These are phyloP conservation scores for Zygogramma bicolorata DNA, from an alignment of 2,888 invertebrate genomes.

Conservation along the genomic window DNA sequence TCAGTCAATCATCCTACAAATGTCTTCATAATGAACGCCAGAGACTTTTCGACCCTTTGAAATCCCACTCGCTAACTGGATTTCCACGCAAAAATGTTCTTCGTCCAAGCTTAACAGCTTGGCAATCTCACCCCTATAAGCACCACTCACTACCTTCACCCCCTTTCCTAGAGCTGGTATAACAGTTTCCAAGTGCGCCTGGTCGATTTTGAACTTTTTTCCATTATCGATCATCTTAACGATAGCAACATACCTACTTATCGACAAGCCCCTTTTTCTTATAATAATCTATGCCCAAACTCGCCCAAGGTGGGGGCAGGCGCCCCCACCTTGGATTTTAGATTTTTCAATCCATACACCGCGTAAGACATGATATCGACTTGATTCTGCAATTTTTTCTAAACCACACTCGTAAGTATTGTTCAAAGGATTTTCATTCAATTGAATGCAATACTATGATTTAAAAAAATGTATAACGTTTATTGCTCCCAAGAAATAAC, in stretches of 20 bases:
- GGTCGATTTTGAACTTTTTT: slow-evolving; percentile 86
- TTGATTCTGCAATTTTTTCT: too few relatives aligned
- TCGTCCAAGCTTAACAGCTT: slow-evolving; percentile 77
- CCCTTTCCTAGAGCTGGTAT: slow-evolving; percentile 89
- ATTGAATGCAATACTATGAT: too few relatives aligned
- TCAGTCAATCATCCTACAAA: slow-evolving; percentile 77
- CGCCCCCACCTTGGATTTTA: too few relatives aligned
- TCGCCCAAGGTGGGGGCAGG: too few relatives aligned
- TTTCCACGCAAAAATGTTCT: slow-evolving; percentile 75
- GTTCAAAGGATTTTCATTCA: too few relatives aligned
- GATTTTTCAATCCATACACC: too few relatives aligned
- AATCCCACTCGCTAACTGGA: slow-evolving; percentile 77
- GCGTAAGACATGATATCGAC: too few relatives aligned
- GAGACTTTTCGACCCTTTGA: slow-evolving; percentile 79
- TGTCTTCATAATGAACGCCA: slow-evolving; percentile 88
- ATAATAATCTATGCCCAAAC: slow-evolving; percentile 88
- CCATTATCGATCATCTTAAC: slow-evolving; percentile 82
- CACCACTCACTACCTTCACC: slow-evolving; percentile 89
- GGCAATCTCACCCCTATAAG: slow-evolving; percentile 82
- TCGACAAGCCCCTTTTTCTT: slow-evolving; percentile 89
- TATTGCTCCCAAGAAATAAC: too few relatives aligned
- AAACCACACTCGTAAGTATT: too few relatives aligned
- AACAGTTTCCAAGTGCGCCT: slow-evolving; percentile 94
- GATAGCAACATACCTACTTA: slow-evolving; percentile 80
- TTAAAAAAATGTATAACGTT: too few relatives aligned